phyloP scores from a whole-genome alignment of 2,113 vertebrate species.

The Nibea coibor region DNA sequence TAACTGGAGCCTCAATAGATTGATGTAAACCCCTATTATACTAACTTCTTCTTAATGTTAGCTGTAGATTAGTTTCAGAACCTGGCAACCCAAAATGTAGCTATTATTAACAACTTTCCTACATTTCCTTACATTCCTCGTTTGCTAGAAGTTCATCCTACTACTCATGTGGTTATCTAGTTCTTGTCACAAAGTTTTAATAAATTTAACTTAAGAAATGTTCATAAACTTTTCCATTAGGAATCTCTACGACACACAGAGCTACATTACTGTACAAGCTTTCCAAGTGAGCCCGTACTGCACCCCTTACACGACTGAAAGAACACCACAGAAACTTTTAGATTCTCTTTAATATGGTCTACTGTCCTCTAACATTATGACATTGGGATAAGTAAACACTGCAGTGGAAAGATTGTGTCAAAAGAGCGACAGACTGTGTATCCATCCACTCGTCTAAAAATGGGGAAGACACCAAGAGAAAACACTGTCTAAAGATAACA shows the following conservation, averaged over 20 bases:
- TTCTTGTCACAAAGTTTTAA: not conserved
- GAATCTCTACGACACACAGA: not conserved
- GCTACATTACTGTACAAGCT: too few relatives aligned
- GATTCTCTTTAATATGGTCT: not conserved
- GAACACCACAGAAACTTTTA: not conserved
- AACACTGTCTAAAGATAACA: slow-evolving; percentile 44
- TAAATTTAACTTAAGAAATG: not conserved
- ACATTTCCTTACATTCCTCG: too few relatives aligned
- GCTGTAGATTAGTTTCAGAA: not conserved
- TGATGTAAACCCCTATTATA: too few relatives aligned
- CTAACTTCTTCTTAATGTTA: not conserved
- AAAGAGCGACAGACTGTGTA: not conserved
- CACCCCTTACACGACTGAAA: not conserved
- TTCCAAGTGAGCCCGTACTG: too few relatives aligned
- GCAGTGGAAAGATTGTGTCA: not conserved
- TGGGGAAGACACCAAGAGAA: slow-evolving; percentile 25
- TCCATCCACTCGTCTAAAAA: slow-evolving; percentile 35
- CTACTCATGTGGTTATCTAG: not conserved
- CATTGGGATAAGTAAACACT: not conserved
- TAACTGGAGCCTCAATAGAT: not conserved
- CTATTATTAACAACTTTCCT: too few relatives aligned
- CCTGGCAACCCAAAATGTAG: not conserved
- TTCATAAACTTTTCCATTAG: not conserved
- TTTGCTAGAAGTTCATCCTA: not conserved
- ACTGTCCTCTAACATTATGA: not conserved